Conservation (phyloP, 2,888 invertebrate genomes). For the Pammene fasciana region DNA sequence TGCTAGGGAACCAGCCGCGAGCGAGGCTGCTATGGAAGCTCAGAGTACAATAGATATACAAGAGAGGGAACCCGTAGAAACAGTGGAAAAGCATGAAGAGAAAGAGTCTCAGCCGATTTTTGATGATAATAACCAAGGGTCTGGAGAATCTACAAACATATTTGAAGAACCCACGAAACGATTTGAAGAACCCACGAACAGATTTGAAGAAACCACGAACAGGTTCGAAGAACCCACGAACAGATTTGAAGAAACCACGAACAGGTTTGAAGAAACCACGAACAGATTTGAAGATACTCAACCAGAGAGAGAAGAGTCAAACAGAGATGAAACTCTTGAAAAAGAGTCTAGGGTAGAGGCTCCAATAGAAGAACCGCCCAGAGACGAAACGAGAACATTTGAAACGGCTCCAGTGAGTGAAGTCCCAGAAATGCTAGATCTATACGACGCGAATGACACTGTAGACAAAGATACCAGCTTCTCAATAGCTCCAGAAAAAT, state of each 20-base stretch:
- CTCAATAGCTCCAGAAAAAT: conserved; percentile 43
- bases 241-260: too few species aligned
- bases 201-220: too few species aligned
- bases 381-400: conserved; percentile 22
- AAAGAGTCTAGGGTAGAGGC: conserved; percentile 4
- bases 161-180: too few species aligned
- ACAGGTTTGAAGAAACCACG: too few species aligned
- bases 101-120: neutral
- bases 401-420: conserved; percentile 7
- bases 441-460: conserved; percentile 65
- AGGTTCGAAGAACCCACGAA: too few species aligned
- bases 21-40: neutral
- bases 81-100: conserved; percentile 13
- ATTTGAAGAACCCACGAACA: too few species aligned
- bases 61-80: neutral
- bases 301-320: neutral
- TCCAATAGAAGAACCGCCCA: conserved; percentile 12
- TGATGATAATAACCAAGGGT: too few species aligned
- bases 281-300: neutral
- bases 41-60: neutral
- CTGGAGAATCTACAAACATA: too few species aligned
- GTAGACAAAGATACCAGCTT: conserved; percentile 64
- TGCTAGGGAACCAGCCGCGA: neutral
- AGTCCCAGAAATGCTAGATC: conserved; percentile 41
- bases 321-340: neutral